Evolutionary conservation across 2,797 vertebrate genomes (phyloP), one percentile per base, ranked within the genome.

Genomic region (Cyprinodon diabolis): DNA sequence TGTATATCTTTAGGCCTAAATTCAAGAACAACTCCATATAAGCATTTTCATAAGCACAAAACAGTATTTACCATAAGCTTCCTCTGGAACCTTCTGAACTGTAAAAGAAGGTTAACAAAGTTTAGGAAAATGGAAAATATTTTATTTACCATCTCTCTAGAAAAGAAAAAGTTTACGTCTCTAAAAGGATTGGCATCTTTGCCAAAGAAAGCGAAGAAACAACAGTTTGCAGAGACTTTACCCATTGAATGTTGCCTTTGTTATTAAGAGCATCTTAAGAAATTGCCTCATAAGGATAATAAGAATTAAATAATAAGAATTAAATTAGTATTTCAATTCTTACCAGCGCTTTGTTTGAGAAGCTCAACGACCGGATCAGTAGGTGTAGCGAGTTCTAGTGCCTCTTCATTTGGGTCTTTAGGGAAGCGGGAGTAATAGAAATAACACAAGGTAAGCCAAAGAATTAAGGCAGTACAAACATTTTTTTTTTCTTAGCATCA

Each of bases 261-360:
- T 40, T 19, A 15, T 40, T 40, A 21, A 7, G 21, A 40, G 17
- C 25, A 9, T 40, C 15, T 62, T 19, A 30, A 30, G 30, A 51
- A 17, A 51, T 17, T 51, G 49, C 15, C 21, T 55, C 23, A 3
- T 12, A 23, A 55, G n/a, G 54, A 55, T 23, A n/a, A 63, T 12
- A 43, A 11, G 11, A 63, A 2, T 11, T 0, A 63, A 3, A 63
- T 23, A n/a, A 63, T 12, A 43, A 11, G 11, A 63, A 2, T 11
- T 0, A 63, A 3, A 63, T n/a, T n/a, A n/a, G n/a, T 47, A 2
- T 21, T 45, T 23, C 5, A 23, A 14, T 30, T 19, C 78, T 94
- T 84, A 98, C 98, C 97, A 76, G 98, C 96, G 78, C 96, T 97
- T 89, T 98, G 98, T 76, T 97, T 98, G 81, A 99, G 94, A 65